Percentiles rank a stretch among this genome's conserved stretches.
Conservation (phyloP, 2,113 vertebrate genomes). For the Procavia capensis region DNA sequence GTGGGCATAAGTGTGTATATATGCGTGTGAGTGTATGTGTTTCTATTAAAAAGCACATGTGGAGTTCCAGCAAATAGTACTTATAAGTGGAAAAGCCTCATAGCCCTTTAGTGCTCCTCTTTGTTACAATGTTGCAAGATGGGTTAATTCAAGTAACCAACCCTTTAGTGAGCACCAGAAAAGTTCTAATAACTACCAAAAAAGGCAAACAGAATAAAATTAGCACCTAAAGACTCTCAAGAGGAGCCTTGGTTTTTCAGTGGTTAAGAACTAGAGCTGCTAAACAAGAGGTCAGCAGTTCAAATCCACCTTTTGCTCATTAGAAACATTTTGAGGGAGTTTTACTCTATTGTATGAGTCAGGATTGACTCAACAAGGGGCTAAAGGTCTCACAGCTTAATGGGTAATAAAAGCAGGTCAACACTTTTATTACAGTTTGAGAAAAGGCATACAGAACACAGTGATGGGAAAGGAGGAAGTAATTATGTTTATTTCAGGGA, state of each 20-base stretch:
- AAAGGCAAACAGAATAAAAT: neutral
- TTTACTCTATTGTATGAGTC: no score
- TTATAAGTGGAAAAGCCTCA: neutral
- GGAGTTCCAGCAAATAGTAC: neutral
- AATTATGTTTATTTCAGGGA: neutral
- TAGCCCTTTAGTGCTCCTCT: neutral
- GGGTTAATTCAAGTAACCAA: neutral
- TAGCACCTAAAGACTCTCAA: neutral
- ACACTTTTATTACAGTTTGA: neutral
- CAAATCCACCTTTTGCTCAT: no score
- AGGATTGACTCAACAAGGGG: no score
- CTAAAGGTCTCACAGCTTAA: neutral
- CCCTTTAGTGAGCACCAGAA: neutral
- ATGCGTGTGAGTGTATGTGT: neutral
- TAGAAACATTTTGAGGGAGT: no score
- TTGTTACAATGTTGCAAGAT: neutral
- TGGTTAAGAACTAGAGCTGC: no score
- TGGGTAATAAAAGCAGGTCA: neutral
- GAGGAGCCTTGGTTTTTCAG: no score
- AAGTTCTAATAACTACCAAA: neutral
- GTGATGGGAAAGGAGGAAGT: neutral
- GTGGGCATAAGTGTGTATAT: no score
- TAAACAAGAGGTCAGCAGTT: no score
- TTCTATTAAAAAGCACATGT: neutral
- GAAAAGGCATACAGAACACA: neutral